These are phyloP conservation scores for Centropyge bicolor DNA, from an alignment of 2,797 vertebrate species.

Conservation along the genomic window DNA sequence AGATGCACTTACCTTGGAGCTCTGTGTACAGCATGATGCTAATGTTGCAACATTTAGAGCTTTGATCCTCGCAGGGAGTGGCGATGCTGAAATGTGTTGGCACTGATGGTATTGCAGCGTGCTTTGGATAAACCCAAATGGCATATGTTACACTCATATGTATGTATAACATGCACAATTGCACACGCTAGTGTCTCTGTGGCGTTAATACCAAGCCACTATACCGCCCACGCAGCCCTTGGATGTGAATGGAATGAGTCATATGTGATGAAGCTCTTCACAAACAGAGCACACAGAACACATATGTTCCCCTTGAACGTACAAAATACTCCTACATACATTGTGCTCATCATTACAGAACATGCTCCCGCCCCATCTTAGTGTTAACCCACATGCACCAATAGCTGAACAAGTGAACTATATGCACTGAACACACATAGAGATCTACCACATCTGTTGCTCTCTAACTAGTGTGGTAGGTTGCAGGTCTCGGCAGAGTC, in stretches of 20 bases:
- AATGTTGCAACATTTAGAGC: constrained; percentile 1
- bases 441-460: constrained; percentile 60
- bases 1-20: constrained; percentile 20
- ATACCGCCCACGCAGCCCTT: constrained; percentile 65
- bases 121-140: constrained; percentile 41
- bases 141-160: constrained; percentile 59
- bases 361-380: constrained; percentile 2
- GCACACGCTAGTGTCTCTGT: constrained; percentile 49
- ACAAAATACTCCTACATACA: constrained; percentile 44
- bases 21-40: not conserved
- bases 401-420: constrained; percentile 13
- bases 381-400: constrained; percentile 6
- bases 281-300: constrained; percentile 45
- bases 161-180: constrained; percentile 62
- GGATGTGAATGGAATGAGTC: constrained; percentile 71
- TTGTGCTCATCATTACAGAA: constrained; percentile 12
- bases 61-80: not conserved
- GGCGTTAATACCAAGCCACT: constrained; percentile 61
- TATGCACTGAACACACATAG: not conserved
- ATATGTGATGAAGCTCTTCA: constrained; percentile 55
- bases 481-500: constrained; percentile 70
- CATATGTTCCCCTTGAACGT: constrained; percentile 49
- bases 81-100: constrained; percentile 12
- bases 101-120: constrained; percentile 10
- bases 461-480: constrained; percentile 56